Evolutionary conservation across 2,797 vertebrate genomes (phyloP), one percentile per base, ranked within the genome.

Genomic region (Pyrocephalus nanus): DNA sequence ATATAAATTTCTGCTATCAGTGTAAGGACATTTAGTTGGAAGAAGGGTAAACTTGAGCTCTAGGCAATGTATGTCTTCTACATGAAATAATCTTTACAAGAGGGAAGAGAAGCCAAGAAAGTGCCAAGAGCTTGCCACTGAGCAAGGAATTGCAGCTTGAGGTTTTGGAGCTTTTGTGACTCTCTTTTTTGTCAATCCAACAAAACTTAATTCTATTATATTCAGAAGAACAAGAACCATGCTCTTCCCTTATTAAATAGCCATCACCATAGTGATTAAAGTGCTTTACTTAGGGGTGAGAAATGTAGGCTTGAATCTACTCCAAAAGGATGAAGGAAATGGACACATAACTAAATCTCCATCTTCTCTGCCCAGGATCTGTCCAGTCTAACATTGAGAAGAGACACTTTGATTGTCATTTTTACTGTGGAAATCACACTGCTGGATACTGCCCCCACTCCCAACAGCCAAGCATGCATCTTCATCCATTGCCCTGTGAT

Each of bases 361-460:
- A 15, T 18, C 15, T 77, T 81, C 20, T 62, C 16, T 55, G 20
- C 4, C 3, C 29, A 22, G 19, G 12, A 34, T 42, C 3, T 29
- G 12, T 50, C 16, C 13, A 21, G 13, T 12, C 11, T 71, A 22
- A 42, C 38, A 57, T 80, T 67, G 22, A 74, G 47, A 90, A 42
- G 16, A 64, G 5, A 57, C 0, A 53, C 57, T 89, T 45, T 78
- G 38, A 61, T 7, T n/a, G 26, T 11, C 11, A 53, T 53, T 53
- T 85, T 53, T 58, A 13, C 9, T 29, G 3, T 27, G 60, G 73
- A 85, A 79, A 42, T 54, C 12, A 4, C 8, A 29, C 6, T 47
- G 2, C 2, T 43, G 40, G 3, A 6, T 8, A 18, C 2, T 6
- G 6, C 9, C 7, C 8, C 11, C 2, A 8, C 15, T 76, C 12